These are phyloP conservation scores for Lycocorax pyrrhopterus DNA, from an alignment of 2,113 vertebrate species.

Conservation along the genomic window DNA sequence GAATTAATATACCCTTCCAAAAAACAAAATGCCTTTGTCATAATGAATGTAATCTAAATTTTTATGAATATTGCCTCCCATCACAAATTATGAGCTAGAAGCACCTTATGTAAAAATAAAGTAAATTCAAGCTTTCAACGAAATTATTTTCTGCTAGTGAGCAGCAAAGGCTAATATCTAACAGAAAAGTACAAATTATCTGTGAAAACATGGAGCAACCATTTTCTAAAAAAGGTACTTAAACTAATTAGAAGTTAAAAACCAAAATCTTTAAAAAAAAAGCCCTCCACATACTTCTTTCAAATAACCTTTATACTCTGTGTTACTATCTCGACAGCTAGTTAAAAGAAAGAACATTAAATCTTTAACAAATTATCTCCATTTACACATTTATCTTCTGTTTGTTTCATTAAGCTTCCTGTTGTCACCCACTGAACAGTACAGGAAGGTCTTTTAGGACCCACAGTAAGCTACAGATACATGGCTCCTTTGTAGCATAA, in stretches of 20 bases:
- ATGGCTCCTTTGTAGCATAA: not conserved
- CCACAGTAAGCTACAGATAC: not conserved
- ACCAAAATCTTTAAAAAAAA: not conserved
- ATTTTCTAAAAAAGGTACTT: not conserved
- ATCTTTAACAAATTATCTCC: not conserved
- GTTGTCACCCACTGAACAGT: not conserved
- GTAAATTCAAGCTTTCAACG: not conserved
- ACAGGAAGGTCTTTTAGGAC: not conserved
- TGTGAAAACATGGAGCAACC: not conserved
- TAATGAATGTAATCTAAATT: not conserved
- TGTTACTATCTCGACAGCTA: not conserved
- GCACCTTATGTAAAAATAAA: not conserved
- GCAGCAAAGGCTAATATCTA: not conserved
- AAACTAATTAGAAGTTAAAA: not conserved
- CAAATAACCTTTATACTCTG: not conserved
- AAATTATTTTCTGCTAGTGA: not conserved
- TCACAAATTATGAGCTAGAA: not conserved
- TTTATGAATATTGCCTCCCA: not conserved
- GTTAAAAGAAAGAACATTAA: not conserved
- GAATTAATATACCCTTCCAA: not conserved
- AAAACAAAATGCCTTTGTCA: not conserved
- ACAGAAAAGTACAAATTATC: not conserved
- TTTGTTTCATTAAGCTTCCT: not conserved
- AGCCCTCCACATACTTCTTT: not conserved
- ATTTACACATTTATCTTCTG: not conserved